Percentiles rank a stretch among this genome's conserved stretches.
Evolutionary conservation across 2,113 vertebrate species (phyloP).

Genomic region (Tragelaphus strepsiceros): DNA sequence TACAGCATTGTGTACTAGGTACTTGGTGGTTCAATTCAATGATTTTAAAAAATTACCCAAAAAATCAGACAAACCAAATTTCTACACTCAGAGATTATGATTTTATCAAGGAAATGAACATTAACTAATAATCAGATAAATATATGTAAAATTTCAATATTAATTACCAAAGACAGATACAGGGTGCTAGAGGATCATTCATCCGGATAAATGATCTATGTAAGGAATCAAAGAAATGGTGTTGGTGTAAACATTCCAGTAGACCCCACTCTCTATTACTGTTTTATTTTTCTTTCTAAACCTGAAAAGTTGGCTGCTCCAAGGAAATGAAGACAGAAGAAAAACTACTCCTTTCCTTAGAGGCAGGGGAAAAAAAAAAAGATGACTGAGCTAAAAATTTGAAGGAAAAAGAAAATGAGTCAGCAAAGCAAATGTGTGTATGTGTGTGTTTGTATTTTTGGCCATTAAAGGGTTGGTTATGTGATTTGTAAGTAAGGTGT

Average conservation of each 20-base stretch:
- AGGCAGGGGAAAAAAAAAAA: neutral
- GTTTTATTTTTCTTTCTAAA: constrained; percentile 35
- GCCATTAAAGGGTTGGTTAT: neutral
- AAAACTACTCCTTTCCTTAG: neutral
- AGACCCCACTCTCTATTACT: neutral
- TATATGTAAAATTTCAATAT: neutral
- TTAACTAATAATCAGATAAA: neutral
- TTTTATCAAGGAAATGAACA: neutral
- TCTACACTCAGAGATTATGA: neutral
- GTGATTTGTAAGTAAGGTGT: neutral
- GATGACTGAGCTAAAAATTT: neutral
- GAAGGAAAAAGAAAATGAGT: neutral
- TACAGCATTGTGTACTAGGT: neutral
- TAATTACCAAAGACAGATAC: neutral
- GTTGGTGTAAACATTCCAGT: neutral
- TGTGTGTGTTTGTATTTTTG: neutral
- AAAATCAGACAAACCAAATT: neutral
- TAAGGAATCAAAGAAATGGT: neutral
- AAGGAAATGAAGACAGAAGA: neutral
- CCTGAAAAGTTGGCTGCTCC: neutral
- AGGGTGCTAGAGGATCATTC: neutral
- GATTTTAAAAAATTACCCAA: neutral
- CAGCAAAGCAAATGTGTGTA: neutral
- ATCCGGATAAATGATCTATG: neutral
- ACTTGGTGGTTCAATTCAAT: neutral